Conservation (phyloP, 2,113 vertebrate species). For the Apteryx owenii region DNA sequence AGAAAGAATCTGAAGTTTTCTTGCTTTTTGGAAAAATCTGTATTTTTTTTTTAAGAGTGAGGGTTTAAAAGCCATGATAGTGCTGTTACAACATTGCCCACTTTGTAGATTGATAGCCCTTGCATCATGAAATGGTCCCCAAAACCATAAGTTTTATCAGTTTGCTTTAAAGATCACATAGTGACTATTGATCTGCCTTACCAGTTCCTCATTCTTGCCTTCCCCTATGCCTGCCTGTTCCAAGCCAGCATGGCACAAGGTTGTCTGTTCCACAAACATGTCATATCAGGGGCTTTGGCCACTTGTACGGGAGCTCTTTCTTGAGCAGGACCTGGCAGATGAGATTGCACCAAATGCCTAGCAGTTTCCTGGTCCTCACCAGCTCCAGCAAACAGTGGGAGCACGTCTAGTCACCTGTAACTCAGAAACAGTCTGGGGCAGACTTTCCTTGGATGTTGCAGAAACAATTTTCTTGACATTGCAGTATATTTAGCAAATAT, state of each 20-base stretch:
- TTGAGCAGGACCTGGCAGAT: neutral
- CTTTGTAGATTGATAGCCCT: neutral
- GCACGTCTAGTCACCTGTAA: neutral
- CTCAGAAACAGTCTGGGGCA: neutral
- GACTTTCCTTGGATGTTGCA: neutral
- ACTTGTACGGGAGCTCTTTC: neutral
- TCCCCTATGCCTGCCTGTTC: neutral
- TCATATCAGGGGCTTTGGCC: neutral
- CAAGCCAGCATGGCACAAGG: neutral
- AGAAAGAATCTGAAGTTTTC: neutral
- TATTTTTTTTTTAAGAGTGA: neutral
- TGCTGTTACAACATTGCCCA: neutral
- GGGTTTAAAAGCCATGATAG: accelerated
- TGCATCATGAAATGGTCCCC: neutral
- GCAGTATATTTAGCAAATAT: neutral
- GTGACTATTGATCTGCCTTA: neutral
- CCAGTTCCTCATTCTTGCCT: neutral
- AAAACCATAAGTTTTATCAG: neutral
- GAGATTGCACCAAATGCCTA: neutral
- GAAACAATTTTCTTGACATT: neutral
- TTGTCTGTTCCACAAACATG: neutral
- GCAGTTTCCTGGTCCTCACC: neutral
- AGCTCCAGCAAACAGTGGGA: neutral
- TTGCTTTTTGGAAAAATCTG: neutral
- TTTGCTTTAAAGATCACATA: neutral